Base-by-base conservation (phyloP, 1,140 invertebrate species). In the Drosophila nannoptera region DNA sequence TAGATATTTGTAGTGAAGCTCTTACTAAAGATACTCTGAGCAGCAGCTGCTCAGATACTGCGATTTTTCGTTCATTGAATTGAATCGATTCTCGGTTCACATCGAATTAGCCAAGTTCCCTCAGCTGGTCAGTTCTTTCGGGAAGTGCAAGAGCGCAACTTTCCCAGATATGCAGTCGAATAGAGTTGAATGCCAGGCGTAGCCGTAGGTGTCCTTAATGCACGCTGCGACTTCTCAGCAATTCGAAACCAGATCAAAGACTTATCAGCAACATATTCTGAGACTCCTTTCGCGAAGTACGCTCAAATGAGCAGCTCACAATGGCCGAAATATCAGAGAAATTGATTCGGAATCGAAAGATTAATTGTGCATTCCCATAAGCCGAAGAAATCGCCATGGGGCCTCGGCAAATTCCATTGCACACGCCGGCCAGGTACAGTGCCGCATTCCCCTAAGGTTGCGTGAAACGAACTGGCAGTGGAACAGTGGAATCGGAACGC, bases 301-400 rank as follows among this genome's bases (percentile, higher is more conserved):
- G 52, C 71, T 22, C 56, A 77, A 77, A 29, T 77, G 75, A 72
- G 35, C 75, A 72, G 46, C 42, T 22, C 53, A 43, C 14, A 38
- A 31, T 43, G 8, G 38, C 66, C 60, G 54, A 36, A 35, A 66
- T 48, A 11, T 55, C 12, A 56, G 29, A 32, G 32, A 63, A 54
- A 31, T 35, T 16, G 6, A 65, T 43, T 35, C 11, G 12, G 36
- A 50, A 63, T 56, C 16, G 56, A 8, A 35, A 22, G 64, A 69
- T 64, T 56, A 50, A 48, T n/a, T 65, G 46, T 5, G 16, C 64
- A 83, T 78, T 82, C 75, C 61, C 75, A 75, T 60, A 75, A 32
- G 29, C 7, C 55, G 46, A 75, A 78, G 75, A 75, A 75, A 78
- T 68, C 80, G 69, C 73, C 75, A 78, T 82, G 80, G 75, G 75